Percentiles rank a stretch among this genome's conserved stretches.
Conservation (phyloP, 2,797 vertebrate species). For the Sebastes reedi region DNA sequence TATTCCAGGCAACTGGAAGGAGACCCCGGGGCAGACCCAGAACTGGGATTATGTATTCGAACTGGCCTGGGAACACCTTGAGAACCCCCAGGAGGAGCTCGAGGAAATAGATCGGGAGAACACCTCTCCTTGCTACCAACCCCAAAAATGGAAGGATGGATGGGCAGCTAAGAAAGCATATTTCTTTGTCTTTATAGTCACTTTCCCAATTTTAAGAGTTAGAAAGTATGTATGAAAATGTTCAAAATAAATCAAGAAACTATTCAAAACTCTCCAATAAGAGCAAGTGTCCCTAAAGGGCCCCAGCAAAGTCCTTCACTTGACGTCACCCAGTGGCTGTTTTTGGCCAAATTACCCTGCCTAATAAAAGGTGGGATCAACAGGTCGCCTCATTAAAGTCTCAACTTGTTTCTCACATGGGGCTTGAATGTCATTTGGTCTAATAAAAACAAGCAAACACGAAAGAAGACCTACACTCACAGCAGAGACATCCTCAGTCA, state of each 20-base stretch:
- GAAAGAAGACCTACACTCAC: background rate
- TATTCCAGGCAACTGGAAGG: background rate
- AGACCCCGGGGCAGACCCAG: background rate
- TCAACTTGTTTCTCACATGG: background rate
- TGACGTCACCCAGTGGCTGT: background rate
- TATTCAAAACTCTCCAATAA: background rate
- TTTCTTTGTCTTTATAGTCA: background rate
- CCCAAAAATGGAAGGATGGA: background rate
- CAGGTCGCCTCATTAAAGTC: conserved; percentile 46
- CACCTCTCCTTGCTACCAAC: background rate
- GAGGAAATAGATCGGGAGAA: background rate
- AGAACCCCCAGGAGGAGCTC: background rate
- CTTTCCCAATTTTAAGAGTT: background rate
- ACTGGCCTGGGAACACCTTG: background rate
- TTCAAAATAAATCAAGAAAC: background rate
- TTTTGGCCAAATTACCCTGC: conserved; percentile 7
- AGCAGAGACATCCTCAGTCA: background rate
- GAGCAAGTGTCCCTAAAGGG: background rate
- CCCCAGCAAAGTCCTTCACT: background rate
- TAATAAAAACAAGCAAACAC: conserved; percentile 45
- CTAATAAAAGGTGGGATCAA: conserved; percentile 35
- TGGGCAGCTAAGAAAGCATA: background rate
- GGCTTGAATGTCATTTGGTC: conserved; percentile 35
- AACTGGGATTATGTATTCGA: background rate
- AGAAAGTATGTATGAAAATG: background rate